These are phyloP conservation scores for Nemopilema nomurai DNA, from an alignment of 30 jellyfish, hydroid and myxozoan genomes.

Conservation along the genomic window DNA sequence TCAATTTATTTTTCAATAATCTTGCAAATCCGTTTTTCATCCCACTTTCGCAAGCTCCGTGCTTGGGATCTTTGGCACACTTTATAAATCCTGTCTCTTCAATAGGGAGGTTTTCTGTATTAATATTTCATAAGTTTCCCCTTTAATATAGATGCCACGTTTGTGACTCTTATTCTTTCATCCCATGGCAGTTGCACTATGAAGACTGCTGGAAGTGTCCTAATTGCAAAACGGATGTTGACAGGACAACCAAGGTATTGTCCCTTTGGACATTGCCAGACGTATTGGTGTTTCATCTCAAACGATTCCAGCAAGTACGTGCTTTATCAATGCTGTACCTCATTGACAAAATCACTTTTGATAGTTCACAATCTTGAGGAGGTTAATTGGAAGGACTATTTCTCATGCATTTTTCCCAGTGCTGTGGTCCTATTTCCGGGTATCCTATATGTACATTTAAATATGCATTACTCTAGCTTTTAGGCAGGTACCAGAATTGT, in stretches of 20 bases:
- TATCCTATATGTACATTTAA: too few relatives aligned
- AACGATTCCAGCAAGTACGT: conserved; percentile 83
- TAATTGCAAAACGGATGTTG: conserved; percentile 60
- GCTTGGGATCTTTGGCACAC: not conserved
- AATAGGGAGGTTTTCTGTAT: too few relatives aligned
- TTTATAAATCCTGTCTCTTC: not conserved
- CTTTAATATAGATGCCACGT: too few relatives aligned
- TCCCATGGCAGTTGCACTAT: conserved; percentile 57
- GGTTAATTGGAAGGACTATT: not conserved
- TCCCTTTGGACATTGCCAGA: conserved; percentile 89
- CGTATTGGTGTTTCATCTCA: conserved; percentile 78
- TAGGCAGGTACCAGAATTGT: too few relatives aligned
- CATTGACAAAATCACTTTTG: not conserved
- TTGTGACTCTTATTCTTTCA: too few relatives aligned
- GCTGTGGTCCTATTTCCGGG: not conserved
- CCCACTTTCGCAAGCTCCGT: too few relatives aligned
- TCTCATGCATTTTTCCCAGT: not conserved
- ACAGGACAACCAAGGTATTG: conserved; percentile 57
- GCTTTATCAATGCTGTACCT: not conserved
- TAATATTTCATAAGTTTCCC: too few relatives aligned
- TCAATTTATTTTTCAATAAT: too few relatives aligned
- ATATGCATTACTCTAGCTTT: too few relatives aligned
- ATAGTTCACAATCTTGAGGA: not conserved
- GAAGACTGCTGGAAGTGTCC: conserved; percentile 86
- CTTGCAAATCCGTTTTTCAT: too few relatives aligned